These are phyloP conservation scores for Hippopotamyrus pictus DNA, from an alignment of 2,797 vertebrate genomes.

Conservation along the genomic window DNA sequence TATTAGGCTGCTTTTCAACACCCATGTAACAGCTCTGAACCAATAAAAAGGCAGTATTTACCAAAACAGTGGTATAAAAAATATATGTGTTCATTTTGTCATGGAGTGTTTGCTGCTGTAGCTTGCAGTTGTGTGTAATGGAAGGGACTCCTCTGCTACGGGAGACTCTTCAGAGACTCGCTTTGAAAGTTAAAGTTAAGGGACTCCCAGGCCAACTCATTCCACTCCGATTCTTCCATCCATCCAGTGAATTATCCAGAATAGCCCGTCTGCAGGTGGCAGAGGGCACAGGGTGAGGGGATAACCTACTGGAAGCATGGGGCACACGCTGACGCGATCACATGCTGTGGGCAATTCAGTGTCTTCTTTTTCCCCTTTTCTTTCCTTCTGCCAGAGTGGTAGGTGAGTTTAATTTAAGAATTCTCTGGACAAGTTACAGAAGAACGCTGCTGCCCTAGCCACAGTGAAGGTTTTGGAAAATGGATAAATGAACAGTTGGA, in stretches of 20 bases:
- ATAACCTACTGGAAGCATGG: not conserved
- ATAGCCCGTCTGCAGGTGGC: not conserved
- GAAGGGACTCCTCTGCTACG: not conserved
- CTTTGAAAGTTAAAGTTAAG: not conserved
- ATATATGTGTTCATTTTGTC: not conserved
- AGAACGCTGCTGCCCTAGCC: not conserved
- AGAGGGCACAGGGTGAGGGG: not conserved
- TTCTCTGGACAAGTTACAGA: not conserved
- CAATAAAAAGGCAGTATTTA: not conserved
- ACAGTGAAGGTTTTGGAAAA: not conserved
- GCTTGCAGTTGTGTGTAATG: not conserved
- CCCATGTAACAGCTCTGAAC: not conserved
- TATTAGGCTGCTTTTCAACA: not conserved
- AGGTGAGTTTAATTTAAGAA: not conserved
- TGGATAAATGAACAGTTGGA: not conserved
- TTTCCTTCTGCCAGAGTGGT: not conserved
- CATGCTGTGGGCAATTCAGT: not conserved
- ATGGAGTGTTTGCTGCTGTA: not conserved
- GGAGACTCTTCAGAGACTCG: not conserved
- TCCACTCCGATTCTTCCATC: not conserved
- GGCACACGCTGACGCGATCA: not conserved
- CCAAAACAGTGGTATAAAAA: not conserved
- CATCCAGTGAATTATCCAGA: not conserved
- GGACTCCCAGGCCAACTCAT: not conserved
- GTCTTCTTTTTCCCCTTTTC: not conserved